Conservation (phyloP, 1,140 invertebrate species). For the Cherax quadricarinatus region DNA sequence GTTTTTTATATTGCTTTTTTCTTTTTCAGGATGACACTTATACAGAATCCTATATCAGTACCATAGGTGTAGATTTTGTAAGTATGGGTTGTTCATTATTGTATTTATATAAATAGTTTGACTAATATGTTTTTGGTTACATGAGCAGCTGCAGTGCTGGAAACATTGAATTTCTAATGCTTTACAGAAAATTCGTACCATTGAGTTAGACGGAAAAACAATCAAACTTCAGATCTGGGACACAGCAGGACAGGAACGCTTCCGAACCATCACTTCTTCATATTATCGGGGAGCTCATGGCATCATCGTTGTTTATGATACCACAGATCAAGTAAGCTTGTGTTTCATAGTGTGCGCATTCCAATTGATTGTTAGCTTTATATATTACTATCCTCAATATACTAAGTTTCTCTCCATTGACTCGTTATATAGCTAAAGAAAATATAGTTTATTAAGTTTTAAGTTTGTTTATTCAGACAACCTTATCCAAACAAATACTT, state of each 20-base stretch:
- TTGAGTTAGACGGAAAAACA: conserved; percentile 99
- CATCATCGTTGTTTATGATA: conserved; percentile 99
- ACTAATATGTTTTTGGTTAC: background rate
- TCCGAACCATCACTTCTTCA: conserved; percentile 97
- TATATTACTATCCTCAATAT: too few relatives aligned
- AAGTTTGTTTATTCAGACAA: too few relatives aligned
- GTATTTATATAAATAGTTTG: background rate
- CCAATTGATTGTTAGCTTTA: too few relatives aligned
- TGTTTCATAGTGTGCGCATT: background rate
- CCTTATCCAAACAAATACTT: too few relatives aligned
- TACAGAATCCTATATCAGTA: conserved; percentile 99
- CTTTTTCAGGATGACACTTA: conserved; percentile 96
- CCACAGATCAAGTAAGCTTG: conserved; percentile 89
- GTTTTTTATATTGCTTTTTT: conserved; percentile 68
- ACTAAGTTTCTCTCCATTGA: too few relatives aligned
- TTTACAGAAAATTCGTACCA: conserved; percentile 97
- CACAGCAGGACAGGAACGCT: conserved; percentile 98
- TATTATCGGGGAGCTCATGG: conserved; percentile 99
- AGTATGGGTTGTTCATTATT: conserved; percentile 78
- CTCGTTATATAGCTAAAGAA: too few relatives aligned
- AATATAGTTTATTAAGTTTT: too few relatives aligned
- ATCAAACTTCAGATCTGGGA: conserved; percentile 99
- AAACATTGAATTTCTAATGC: conserved; percentile 32
- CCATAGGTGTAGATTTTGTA: conserved; percentile 99
- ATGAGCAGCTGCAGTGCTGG: background rate